These are phyloP conservation scores for Rhyacophila evoluta DNA, from an alignment of 2,888 invertebrate species.

Conservation along the genomic window DNA sequence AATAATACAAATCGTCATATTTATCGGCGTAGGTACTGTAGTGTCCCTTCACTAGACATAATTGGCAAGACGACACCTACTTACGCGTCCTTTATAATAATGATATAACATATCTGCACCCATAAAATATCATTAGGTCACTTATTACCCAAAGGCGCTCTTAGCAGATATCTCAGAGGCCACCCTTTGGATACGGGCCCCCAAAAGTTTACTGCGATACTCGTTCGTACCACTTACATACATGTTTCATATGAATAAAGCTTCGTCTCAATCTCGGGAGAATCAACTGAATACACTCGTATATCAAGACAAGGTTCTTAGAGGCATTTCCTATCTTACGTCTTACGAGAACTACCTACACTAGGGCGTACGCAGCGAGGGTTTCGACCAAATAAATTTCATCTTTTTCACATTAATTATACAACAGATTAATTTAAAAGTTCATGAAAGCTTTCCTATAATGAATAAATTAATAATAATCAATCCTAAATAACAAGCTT, in stretches of 20 bases:
- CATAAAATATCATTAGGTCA: conserved; percentile 64
- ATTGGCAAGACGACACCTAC: conserved; percentile 54
- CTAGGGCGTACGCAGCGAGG: neutral
- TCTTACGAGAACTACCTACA: conserved; percentile 23
- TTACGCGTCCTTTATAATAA: conserved; percentile 51
- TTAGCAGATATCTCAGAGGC: conserved; percentile 40
- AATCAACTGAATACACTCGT: conserved; percentile 48
- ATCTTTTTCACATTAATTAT: too few species aligned
- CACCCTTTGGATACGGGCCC: neutral
- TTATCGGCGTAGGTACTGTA: conserved; percentile 17
- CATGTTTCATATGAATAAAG: conserved; percentile 23
- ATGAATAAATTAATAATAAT: too few species aligned
- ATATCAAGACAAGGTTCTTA: conserved; percentile 40
- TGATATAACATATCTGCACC: conserved; percentile 60
- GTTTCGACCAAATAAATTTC: too few species aligned
- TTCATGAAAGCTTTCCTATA: too few species aligned
- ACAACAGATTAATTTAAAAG: too few species aligned
- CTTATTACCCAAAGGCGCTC: conserved; percentile 53
- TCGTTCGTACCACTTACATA: neutral
- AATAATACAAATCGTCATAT: neutral
- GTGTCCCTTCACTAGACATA: conserved; percentile 30
- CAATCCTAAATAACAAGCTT: too few species aligned
- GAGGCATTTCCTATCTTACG: conserved; percentile 47
- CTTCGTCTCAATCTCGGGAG: conserved; percentile 51
- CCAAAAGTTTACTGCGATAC: conserved; percentile 37